Evolutionary conservation across 2,888 invertebrate genomes (phyloP).

Genomic region (Cosmopolites sordidus): DNA sequence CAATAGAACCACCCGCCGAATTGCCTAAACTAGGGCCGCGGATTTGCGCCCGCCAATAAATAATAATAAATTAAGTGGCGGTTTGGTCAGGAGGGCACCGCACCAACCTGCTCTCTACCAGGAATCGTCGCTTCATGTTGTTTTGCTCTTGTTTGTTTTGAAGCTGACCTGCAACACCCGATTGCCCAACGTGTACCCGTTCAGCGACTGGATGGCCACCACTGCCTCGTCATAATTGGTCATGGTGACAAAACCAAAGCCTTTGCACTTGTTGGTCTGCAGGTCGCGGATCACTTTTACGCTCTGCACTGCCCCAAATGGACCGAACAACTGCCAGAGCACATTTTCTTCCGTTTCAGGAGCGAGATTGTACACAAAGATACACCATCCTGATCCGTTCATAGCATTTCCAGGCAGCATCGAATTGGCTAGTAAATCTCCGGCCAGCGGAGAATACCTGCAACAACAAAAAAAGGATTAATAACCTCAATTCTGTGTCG

Average conservation of each 20-base stretch:
- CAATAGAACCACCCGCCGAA: conserved; percentile 30
- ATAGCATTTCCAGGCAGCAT: conserved; percentile 82
- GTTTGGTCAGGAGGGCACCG: conserved; percentile 1
- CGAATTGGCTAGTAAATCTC: conserved; percentile 64
- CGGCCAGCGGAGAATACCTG: conserved; percentile 77
- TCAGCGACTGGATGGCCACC: conserved; percentile 92
- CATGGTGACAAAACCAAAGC: conserved; percentile 98
- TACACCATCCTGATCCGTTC: conserved; percentile 87
- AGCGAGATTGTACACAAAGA: conserved; percentile 89
- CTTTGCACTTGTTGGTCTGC: conserved; percentile 91
- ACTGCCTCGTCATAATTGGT: conserved; percentile 97
- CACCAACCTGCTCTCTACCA: conserved; percentile 27
- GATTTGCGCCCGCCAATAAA: conserved; percentile 23
- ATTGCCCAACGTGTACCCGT: conserved; percentile 93
- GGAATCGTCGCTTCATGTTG: conserved; percentile 52
- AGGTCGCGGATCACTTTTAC: conserved; percentile 69
- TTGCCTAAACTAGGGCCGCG: conserved; percentile 28
- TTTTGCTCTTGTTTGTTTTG: conserved; percentile 87
- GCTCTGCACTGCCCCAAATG: conserved; percentile 95
- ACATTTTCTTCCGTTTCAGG: conserved; percentile 89
- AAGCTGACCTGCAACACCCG: conserved; percentile 96
- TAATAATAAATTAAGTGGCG: conserved; percentile 32
- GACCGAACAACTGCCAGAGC: conserved; percentile 93
- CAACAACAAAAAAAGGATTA: conserved; percentile 34
- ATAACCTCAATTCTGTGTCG: too few relatives aligned